Evolutionary conservation across 2,113 vertebrate species (phyloP), one percentile per base, ranked within the genome.

Genomic region (Dromas ardeola): DNA sequence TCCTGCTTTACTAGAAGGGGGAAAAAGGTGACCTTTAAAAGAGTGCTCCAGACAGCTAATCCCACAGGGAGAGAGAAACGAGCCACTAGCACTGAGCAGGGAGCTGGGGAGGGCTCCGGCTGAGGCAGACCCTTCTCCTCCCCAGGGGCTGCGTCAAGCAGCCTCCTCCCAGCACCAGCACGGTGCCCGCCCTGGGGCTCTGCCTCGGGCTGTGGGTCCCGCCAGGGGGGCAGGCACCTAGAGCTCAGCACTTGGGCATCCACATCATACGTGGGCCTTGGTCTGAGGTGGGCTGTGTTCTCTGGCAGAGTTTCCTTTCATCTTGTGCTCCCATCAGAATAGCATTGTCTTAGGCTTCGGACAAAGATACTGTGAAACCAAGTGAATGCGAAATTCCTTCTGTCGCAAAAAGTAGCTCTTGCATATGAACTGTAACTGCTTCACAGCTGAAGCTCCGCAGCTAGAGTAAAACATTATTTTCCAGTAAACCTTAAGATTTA

Each of bases 401-500:
- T 71, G 67, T 70, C 4, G 0, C 47, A 67, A 76, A 83, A 93
- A 91, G 80, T 12, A 73, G 49, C 36, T 85, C 80, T 78, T 62
- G 63, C 59, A 26, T 25, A 72, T 43, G 71, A 85, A 79, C 66
- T 43, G 50, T 30, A 74, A 53, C 69, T 93, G 79, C 79, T 77
- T 56, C 79, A 17, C 83, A 84, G 90, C 73, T 85, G 79, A 90
- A 90, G 65, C 63, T 78, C 67, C 59, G 73, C 59, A 91, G 91
- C 34, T 42, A 47, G 30, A 82, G 43, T 15, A 93, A 93, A 93
- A 89, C 29, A 79, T 69, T 79, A 45, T 78, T 96, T 96, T 89
- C 91, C 23, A 47, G 56, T 63, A 88, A 82, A n/a, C 13, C 38
- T 6, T 76, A 52, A 83, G 77, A 86, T 72, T 79, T 80, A 63